Evolutionary conservation across 2,113 vertebrate species (phyloP), one percentile per base, ranked within the genome.

Genomic region (Colossoma macropomum): DNA sequence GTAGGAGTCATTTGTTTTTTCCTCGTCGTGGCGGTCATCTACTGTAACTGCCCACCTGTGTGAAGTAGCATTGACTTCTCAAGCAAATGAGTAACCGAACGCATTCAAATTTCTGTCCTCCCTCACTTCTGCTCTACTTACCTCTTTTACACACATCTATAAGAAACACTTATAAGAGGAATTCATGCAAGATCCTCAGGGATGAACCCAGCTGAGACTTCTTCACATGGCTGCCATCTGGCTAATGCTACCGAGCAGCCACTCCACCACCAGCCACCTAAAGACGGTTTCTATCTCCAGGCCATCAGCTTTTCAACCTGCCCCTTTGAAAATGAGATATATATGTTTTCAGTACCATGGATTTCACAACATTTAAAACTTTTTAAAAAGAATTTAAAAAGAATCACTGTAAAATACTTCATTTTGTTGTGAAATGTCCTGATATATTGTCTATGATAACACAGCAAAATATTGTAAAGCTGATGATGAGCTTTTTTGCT

Each of bases 1-100:
- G 84, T 84, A 56, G 28, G 70, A 81, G 70, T 84, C 81, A 86
- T 88, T 88, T 81, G 84, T 84, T 84, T 87, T 84, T 82, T 81
- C 75, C 81, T 81, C n/a, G n/a, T 30, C 50, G 54, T 71, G 69
- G 72, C 80, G 85, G 81, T 84, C 81, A 80, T 63, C 81, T 83
- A 86, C 72, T 83, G 77, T 83, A 80, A 72, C 81, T 83, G 72
- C 66, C 81, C 77, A 83, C 85, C 85, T 86, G 72, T 75, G 65
- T 32, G 66, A 80, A 83, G 65, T 69, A 69, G 17, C 72, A 79
- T 86, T 76, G 56, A 70, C 63, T 71, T 66, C 25, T 77, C 32
- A 48, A 79, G 77, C 66, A 76, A 83, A 83, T 80, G 65, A 79
- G 85, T 75, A 71, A 80, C 63, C 60, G 72, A 75, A 76, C 30